Percentiles rank a stretch among this genome's conserved stretches.
Conservation (phyloP, 2,888 invertebrate species). For the Leptarthrus brevirostris region DNA sequence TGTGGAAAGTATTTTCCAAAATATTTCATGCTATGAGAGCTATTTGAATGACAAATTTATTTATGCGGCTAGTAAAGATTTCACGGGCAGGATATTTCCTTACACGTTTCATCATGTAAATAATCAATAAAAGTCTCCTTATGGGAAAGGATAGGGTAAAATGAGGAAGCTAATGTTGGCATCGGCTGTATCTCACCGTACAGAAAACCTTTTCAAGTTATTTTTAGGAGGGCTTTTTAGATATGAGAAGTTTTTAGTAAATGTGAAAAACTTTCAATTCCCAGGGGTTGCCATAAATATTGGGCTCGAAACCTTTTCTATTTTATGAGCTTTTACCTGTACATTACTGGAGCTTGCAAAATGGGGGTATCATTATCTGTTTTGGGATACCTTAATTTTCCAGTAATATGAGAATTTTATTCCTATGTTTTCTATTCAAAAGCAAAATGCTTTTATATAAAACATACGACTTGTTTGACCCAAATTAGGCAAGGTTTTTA, state of each 20-base stretch:
- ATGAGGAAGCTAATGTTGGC: conserved; percentile 32
- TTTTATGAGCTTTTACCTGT: conserved; percentile 2
- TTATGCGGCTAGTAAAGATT: conserved; percentile 35
- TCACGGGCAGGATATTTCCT: conserved; percentile 38
- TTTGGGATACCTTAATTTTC: too few relatives aligned
- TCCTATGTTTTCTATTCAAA: too few relatives aligned
- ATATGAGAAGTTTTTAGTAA: conserved; percentile 36
- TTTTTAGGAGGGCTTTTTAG: conserved; percentile 20
- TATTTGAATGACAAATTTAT: conserved; percentile 41
- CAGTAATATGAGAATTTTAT: too few relatives aligned
- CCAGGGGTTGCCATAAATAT: conserved; percentile 36
- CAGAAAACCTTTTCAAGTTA: neutral
- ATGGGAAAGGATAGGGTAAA: conserved; percentile 35
- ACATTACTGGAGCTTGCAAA: neutral
- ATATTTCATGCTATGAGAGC: conserved; percentile 24
- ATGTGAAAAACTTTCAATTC: conserved; percentile 37
- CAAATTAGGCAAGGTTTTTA: too few relatives aligned
- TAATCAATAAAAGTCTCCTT: conserved; percentile 51
- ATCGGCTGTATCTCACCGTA: conserved; percentile 34
- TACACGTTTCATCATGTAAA: conserved; percentile 52
- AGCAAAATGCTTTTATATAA: too few relatives aligned
- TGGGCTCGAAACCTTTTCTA: conserved; percentile 29
- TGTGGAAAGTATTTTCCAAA: conserved; percentile 10
- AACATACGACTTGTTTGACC: too few relatives aligned
- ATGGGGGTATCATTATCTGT: too few relatives aligned